Conservation (phyloP, 2,113 vertebrate genomes). For the Tragelaphus strepsiceros region DNA sequence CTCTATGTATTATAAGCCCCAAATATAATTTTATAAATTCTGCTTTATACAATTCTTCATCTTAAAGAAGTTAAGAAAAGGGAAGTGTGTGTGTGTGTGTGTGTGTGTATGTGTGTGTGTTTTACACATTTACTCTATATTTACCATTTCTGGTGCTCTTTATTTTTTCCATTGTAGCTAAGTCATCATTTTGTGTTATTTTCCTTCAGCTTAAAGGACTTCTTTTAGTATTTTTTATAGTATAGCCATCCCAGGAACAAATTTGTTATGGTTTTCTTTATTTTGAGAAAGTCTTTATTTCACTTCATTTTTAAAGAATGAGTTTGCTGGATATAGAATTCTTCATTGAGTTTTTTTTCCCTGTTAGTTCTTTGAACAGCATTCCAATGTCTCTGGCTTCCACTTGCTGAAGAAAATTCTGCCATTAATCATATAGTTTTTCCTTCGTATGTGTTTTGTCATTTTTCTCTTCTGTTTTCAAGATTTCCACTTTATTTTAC, state of each 20-base stretch:
- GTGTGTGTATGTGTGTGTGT: neutral
- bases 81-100: neutral
- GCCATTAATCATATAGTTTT: neutral
- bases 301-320: slow-evolving; percentile 21
- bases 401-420: slow-evolving; percentile 1
- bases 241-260: neutral
- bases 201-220: neutral
- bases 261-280: slow-evolving; percentile 8
- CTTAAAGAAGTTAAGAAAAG: neutral
- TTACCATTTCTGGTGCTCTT: neutral
- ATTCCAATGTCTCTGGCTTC: neutral
- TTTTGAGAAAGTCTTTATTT: slow-evolving; percentile 25
- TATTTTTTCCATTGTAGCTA: neutral
- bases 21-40: neutral
- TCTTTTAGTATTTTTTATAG: neutral
- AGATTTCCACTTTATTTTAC: neutral
- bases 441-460: neutral
- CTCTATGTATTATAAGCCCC: neutral
- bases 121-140: neutral
- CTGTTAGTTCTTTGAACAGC: neutral
- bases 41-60: neutral
- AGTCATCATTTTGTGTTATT: slow-evolving; percentile 24
- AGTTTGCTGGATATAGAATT: neutral
- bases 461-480: neutral
- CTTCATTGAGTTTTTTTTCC: neutral